Base-by-base conservation (phyloP, 2,797 vertebrate species). In the Brachyalestes nurse region DNA sequence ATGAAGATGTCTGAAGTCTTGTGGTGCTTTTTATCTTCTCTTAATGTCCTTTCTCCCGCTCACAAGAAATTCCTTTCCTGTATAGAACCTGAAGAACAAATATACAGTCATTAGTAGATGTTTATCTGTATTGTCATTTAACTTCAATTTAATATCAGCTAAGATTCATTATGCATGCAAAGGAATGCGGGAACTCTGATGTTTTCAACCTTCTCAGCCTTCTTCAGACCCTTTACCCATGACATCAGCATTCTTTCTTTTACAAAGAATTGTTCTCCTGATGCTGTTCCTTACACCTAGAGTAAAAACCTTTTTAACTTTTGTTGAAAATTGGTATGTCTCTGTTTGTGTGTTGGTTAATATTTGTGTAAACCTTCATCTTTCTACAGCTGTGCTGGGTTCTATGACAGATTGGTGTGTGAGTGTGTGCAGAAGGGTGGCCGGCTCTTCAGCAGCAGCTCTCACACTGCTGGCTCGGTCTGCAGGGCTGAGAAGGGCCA, bases 311-410 rank as follows among this genome's bases (percentile, higher is more conserved):
- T 34, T 34, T 34, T 9, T 2, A 45, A 12, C 28, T 34, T 5
- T 6, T 62, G 60, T 62, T 62, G 60, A 34, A 62, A 62, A 16
- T 62, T 5, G 13, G 49, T 1, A 7, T 21, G 38, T 51, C 4
- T 4, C 4, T 53, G 6, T 34, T 62, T 9, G 23, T 25, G n/a
- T 45, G 19, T 51, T 38, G 61, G 7, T 10, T n/a, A 42, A 42
- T 66, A 51, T 77, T 34, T 8, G 9, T 82, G 19, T 45, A 45
- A 42, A 67, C 25, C 66, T 8, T 19, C 5, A 64, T 72, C 58
- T 85, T 38, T 91, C 80, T 88, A 78, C 93, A 97, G 96, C 94
- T 91, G 90, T 93, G 76, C 85, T 90, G 45, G 88, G 88, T 90
- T 92, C 90, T 89, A 90, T 91, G 88, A 40, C 81, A 84, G 89